A percentile compares a stretch with the other conserved stretches of the same genome.
Evolutionary conservation across 2,888 invertebrate species (phyloP).

Genomic region (Xylophagus ater): DNA sequence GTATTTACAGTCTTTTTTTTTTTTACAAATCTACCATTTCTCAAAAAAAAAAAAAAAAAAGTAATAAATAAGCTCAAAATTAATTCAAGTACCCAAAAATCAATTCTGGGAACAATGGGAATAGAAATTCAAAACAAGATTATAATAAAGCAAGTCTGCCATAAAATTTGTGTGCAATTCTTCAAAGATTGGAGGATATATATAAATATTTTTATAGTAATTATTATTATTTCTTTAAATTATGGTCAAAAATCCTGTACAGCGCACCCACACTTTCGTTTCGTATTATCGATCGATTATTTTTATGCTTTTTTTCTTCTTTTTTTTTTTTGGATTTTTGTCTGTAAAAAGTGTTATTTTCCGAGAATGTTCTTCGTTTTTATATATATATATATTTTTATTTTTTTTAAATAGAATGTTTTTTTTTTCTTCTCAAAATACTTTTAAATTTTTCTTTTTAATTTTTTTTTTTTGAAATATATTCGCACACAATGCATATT

Average conservation of each 20-base stretch:
- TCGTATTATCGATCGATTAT: slow-evolving; percentile 9
- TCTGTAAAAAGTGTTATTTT: slow-evolving; percentile 7
- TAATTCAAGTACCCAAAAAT: too few species aligned
- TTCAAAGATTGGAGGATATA: slow-evolving; percentile 16
- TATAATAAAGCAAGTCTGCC: too few species aligned
- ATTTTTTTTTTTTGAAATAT: slow-evolving; percentile 7
- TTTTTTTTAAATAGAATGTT: too few species aligned
- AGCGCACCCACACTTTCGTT: slow-evolving; percentile 20
- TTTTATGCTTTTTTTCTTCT: slow-evolving; percentile 10
- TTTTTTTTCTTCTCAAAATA: too few species aligned
- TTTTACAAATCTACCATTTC: too few species aligned
- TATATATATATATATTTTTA: slow-evolving; percentile 2
- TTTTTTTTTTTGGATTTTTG: slow-evolving; percentile 12
- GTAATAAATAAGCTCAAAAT: too few species aligned
- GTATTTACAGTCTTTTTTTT: too few species aligned
- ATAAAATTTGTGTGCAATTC: not conserved
- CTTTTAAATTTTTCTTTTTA: slow-evolving; percentile 4
- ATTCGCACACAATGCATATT: slow-evolving; percentile 18
- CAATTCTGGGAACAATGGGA: too few species aligned
- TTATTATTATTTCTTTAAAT: not conserved
- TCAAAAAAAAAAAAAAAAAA: too few species aligned
- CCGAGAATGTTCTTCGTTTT: slow-evolving; percentile 10
- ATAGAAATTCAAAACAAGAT: too few species aligned
- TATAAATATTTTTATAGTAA: slow-evolving; percentile 10
- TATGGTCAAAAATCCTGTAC: slow-evolving; percentile 26